Evolutionary conservation across 2,888 invertebrate species (phyloP), one percentile per base, ranked within the genome.

Genomic region (Cryptus viduatorius): DNA sequence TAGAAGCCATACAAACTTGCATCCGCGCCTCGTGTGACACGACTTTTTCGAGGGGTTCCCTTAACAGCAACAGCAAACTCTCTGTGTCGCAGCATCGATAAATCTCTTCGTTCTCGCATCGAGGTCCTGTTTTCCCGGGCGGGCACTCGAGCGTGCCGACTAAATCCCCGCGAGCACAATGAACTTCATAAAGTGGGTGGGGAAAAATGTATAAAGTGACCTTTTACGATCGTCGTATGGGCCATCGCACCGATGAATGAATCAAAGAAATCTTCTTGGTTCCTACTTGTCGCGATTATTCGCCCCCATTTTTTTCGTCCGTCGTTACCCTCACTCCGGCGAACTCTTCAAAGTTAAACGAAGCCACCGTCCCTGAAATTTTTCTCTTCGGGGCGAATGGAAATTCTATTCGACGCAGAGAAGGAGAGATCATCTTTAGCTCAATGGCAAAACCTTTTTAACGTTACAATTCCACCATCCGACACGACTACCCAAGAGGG

Each of bases 151-250:
- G 91, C 89, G 92, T 90, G 88, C 88, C 89, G 87, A 87, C 90
- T 89, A 89, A 91, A 91, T 91, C 89, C 90, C 78, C 48, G 53
- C 68, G 75, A 73, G 81, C 37, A 92, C 90, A 91, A 92, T 90
- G 88, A 82, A 84, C 86, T 88, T 87, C 89, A 89, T 80, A 85
- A 90, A 89, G 90, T 90, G 88, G 90, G 91, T 89, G 90, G 90
- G 12, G 37, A 89, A 85, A 84, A 81, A 90, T 90, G 89, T 90
- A 90, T 91, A 90, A 90, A 91, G 91, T 91, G 91, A 91, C 89
- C 91, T 90, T 91, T 92, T 90, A 92, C 89, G 91, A 88, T 84
- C 79, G 69, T 87, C 79, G 72, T 75, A 86, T 87, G 89, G 89
- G 37, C 37, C 88, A 82, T 82, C 81, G 24, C 24, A 82, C 87